A percentile compares a stretch with the other conserved stretches of the same genome.
phyloP scores from a whole-genome alignment of 2,797 vertebrate genomes.

The Pampus argenteus region DNA sequence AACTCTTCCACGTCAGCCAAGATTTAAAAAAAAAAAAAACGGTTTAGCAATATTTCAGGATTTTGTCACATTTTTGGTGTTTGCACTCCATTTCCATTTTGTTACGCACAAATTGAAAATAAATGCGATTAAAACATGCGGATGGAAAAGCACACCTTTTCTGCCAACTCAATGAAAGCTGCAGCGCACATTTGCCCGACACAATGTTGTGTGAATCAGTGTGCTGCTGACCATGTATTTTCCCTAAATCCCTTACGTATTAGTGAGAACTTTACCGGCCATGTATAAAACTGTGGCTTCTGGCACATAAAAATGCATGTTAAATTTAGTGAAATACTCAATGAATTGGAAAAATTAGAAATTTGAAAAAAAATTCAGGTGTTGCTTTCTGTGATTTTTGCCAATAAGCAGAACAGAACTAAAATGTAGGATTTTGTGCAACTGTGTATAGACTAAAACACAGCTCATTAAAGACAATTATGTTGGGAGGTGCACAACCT shows the following conservation, averaged over 20 bases:
- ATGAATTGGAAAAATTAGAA: not conserved
- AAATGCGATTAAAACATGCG: no score
- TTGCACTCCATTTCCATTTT: no score
- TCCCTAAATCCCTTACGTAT: not conserved
- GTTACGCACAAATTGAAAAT: no score
- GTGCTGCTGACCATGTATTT: not conserved
- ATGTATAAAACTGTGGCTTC: not conserved
- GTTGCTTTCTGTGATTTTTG: not conserved
- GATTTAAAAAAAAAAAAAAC: no score
- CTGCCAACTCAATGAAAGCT: no score
- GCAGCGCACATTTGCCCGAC: no score
- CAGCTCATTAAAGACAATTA: not conserved
- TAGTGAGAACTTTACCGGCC: not conserved
- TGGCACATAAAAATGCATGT: not conserved
- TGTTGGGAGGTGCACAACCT: not conserved
- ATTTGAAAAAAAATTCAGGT: slow-evolving; percentile 4
- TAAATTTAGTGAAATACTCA: not conserved
- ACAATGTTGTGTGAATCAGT: no score
- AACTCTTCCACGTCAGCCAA: no score
- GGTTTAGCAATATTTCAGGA: no score
- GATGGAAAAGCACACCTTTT: no score
- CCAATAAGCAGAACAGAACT: not conserved
- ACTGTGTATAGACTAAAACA: not conserved
- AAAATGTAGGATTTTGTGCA: not conserved
- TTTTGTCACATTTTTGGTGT: no score